Evolutionary conservation across 1,140 invertebrate genomes (phyloP).

Genomic region (Philaenus spumarius): DNA sequence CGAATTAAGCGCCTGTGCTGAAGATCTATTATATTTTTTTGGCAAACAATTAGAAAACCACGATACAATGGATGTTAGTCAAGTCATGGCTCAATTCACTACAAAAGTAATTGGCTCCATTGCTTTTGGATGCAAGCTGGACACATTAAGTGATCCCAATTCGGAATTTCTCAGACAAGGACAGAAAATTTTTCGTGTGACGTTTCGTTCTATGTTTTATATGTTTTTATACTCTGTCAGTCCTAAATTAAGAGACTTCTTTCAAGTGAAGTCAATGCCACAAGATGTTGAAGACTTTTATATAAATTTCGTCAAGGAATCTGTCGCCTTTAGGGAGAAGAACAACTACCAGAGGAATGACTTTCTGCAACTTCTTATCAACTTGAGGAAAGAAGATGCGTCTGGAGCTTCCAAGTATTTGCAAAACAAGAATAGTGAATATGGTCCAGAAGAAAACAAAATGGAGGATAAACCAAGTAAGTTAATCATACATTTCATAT

Average conservation of each 20-base stretch:
- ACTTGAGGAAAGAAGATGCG: slow-evolving; percentile 24
- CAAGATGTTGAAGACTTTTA: slow-evolving; percentile 40
- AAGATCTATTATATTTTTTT: slow-evolving; percentile 1
- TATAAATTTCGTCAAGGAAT: slow-evolving; percentile 40
- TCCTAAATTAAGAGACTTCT: slow-evolving; percentile 12
- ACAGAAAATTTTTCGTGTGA: slow-evolving; percentile 33
- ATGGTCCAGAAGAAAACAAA: too few species aligned
- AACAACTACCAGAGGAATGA: slow-evolving; percentile 42
- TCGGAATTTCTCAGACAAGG: slow-evolving; percentile 46
- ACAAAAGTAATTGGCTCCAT: slow-evolving; percentile 51
- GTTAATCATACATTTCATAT: too few species aligned
- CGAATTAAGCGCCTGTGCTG: slow-evolving; percentile 12
- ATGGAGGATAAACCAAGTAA: too few species aligned
- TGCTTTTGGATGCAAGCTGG: slow-evolving; percentile 49
- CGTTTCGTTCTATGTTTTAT: slow-evolving; percentile 26
- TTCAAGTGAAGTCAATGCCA: slow-evolving; percentile 19
- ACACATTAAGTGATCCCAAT: slow-evolving; percentile 42
- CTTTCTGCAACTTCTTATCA: slow-evolving; percentile 32
- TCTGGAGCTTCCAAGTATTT: too few species aligned
- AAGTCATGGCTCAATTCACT: slow-evolving; percentile 43
- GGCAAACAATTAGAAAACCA: not conserved
- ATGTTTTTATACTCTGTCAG: slow-evolving; percentile 17
- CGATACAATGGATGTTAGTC: slow-evolving; percentile 37
- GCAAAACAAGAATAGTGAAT: too few species aligned
- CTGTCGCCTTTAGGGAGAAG: slow-evolving; percentile 39